phyloP scores from a whole-genome alignment of 1,140 invertebrate species.

The Latrodectus geometricus region DNA sequence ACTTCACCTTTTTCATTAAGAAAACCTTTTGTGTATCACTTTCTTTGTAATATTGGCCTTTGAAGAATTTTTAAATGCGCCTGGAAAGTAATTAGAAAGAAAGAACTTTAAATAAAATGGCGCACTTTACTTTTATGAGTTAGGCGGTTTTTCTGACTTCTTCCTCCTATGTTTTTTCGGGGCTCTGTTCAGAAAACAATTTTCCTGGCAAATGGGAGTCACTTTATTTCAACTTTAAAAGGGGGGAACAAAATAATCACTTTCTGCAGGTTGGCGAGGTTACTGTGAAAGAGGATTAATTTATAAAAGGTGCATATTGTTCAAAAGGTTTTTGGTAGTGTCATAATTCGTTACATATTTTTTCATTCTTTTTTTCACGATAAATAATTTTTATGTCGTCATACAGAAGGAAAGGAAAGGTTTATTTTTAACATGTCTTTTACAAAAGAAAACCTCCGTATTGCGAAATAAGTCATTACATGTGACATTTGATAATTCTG shows the following conservation, averaged over 20 bases:
- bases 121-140: slow-evolving; percentile 10
- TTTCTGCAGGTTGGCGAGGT: background rate
- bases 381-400: too few relatives aligned
- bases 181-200: slow-evolving; percentile 13
- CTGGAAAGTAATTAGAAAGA: slow-evolving; percentile 32
- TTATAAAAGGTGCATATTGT: background rate
- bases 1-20: slow-evolving; percentile 22
- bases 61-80: slow-evolving; percentile 16
- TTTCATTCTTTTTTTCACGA: too few relatives aligned
- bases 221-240: slow-evolving; percentile 25
- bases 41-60: slow-evolving; percentile 46
- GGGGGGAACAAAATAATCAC: background rate
- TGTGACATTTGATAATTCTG: too few relatives aligned
- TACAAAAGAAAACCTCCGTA: too few relatives aligned
- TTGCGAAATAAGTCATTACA: too few relatives aligned
- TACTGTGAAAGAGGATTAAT: slow-evolving; percentile 8
- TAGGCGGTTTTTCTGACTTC: background rate
- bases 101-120: slow-evolving; percentile 26
- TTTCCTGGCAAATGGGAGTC: slow-evolving; percentile 23
- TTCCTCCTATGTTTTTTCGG: slow-evolving; percentile 4
- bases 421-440: too few relatives aligned
- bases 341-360: too few relatives aligned
- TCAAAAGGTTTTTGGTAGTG: background rate
- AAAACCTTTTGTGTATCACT: slow-evolving; percentile 42
- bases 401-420: too few relatives aligned